Conservation (phyloP, 2,888 invertebrate species). For the Limnephilus rhombicus region DNA sequence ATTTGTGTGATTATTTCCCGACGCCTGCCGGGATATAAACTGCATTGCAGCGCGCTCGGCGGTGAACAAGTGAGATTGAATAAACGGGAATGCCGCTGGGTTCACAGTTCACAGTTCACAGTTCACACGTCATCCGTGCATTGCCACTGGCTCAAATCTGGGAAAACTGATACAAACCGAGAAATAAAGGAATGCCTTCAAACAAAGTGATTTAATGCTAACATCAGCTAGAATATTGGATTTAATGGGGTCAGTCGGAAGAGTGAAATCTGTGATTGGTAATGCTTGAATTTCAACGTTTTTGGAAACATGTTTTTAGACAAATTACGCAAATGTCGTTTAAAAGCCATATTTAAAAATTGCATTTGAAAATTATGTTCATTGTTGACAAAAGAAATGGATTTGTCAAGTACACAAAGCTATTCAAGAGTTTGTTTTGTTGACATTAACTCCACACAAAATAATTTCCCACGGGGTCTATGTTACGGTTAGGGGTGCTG, state of each 20-base stretch:
- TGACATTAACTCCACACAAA: too few relatives aligned
- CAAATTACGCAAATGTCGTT: too few relatives aligned
- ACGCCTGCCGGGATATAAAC: conserved; percentile 58
- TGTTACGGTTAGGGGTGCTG: too few relatives aligned
- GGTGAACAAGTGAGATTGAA: conserved; percentile 64
- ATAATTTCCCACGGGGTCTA: too few relatives aligned
- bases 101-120: not conserved
- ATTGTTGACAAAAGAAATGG: too few relatives aligned
- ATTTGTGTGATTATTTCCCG: conserved; percentile 62
- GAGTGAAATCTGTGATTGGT: too few relatives aligned
- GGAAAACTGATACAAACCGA: not conserved
- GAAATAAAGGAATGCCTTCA: not conserved
- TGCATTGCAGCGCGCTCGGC: conserved; percentile 64
- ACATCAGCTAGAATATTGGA: not conserved
- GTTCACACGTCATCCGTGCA: conserved; percentile 5
- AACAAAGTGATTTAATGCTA: not conserved
- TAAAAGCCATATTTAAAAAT: too few relatives aligned
- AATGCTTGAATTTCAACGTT: too few relatives aligned
- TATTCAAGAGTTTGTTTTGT: too few relatives aligned
- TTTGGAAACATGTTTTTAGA: too few relatives aligned
- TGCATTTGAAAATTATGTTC: too few relatives aligned
- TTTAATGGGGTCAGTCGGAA: not conserved
- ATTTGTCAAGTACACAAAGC: too few relatives aligned
- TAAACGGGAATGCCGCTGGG: conserved; percentile 49
- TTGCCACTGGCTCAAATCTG: not conserved